Evolutionary conservation across 2,888 invertebrate species (phyloP).

Genomic region (Drymonia ruficornis): DNA sequence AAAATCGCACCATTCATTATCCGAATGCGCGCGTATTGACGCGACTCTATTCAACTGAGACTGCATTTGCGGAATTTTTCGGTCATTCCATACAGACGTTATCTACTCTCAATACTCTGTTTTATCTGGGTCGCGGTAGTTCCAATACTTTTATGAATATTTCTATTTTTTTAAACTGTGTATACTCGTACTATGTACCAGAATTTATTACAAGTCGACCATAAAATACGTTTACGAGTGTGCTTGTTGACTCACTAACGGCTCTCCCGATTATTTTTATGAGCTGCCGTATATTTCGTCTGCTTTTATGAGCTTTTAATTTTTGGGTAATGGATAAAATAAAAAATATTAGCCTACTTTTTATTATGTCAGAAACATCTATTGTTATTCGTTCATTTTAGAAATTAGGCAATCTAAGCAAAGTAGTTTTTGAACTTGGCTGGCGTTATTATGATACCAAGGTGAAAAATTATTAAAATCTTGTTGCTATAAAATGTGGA

Average conservation of each 20-base stretch:
- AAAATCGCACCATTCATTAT: background rate
- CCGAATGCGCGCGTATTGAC: background rate
- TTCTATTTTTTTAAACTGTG: constrained; percentile 7
- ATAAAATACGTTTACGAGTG: constrained; percentile 35
- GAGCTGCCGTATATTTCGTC: constrained; percentile 16
- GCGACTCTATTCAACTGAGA: constrained; percentile 14
- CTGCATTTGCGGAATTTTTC: constrained; percentile 12
- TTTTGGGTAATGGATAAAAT: constrained; percentile 23
- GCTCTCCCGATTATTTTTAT: constrained; percentile 29
- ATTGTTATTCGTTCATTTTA: too few species aligned
- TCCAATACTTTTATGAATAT: constrained; percentile 22
- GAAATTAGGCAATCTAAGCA: too few species aligned
- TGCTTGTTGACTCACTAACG: constrained; percentile 35
- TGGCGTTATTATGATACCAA: too few species aligned
- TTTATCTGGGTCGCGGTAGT: constrained; percentile 22
- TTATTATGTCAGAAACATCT: too few species aligned
- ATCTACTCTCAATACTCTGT: background rate
- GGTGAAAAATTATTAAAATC: too few species aligned
- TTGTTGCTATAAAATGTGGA: too few species aligned
- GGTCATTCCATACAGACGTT: constrained; percentile 8
- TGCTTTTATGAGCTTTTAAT: constrained; percentile 10
- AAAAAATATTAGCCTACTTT: too few species aligned
- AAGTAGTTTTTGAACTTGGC: too few species aligned
- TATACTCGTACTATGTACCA: constrained; percentile 29
- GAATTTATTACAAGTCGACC: constrained; percentile 16